Base-by-base conservation (phyloP, 2,888 invertebrate genomes). In the Callinectes sapidus region DNA sequence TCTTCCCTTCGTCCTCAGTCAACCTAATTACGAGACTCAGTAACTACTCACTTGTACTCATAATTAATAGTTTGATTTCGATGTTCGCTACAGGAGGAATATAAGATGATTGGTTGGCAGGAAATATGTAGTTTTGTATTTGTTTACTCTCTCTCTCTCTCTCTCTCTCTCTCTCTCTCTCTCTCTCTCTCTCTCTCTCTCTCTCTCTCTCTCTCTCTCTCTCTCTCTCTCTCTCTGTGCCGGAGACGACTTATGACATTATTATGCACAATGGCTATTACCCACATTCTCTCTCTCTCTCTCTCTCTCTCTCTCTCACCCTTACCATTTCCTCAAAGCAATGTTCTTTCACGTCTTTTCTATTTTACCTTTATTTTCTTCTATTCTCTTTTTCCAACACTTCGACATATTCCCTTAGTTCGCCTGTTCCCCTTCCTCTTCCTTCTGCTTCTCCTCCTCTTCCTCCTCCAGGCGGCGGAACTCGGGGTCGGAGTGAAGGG, bases 121-220 rank as follows among this genome's bases (percentile, higher is more conserved):
- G 1, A 16, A 18, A 61, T 18, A 2, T 61, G 18, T 16, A 1
- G 16, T 61, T 61, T 61, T 18, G 5, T 61, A 18, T 18, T 16
- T 61, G 16, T 61, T 61, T 1, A 3, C 18, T 61, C 2, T 2
- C 2, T 71, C n/a, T 71, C 71, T 71, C n/a, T 71, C 86, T 86
- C 86, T 86, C 39, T 86, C 86, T 86, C 86, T 86, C 39, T 86
- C 39, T 86, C 39, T 86, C 35, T 86, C 86, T 86, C 86, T 32
- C 13, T 89, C 35, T 89, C 61, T 61, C 32, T 89, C 61, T 89
- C 89, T 89, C 71, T 90, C 55, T 90, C 71, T 90, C 89, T 71
- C 89, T 35, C 89, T 66, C 28, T 66, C 61, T 61, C 32, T 89
- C 66, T 89, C n/a, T 66, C 61, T 35, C 89, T 89, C 35, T 61